Evolutionary conservation across 2,888 invertebrate species (phyloP), one percentile per base, ranked within the genome.

Genomic region (Phortica magna): DNA sequence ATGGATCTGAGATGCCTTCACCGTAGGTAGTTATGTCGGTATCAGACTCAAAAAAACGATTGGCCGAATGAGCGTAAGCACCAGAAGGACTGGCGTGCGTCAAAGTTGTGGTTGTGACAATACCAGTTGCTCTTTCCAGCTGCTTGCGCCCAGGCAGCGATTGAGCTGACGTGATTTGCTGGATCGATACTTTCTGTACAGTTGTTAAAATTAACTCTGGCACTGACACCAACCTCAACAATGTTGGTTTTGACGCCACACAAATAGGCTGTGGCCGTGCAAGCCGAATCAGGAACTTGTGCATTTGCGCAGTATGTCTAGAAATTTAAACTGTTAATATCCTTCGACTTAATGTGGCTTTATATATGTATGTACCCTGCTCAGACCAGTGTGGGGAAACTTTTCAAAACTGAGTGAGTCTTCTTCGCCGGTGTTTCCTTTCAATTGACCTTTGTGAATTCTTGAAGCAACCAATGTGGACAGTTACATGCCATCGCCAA

Each of bases 61-160:
- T 93, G 0, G 95, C 94, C 0, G 93, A 93, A 80, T 94, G 94
- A 0, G 94, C 94, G 84, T 93, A 94, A 83, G 93, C 91, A 0
- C 93, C 94, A 0, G 95, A 94, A 0, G 96, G 96, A 1, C 96
- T 95, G 0, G 96, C 97, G 88, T 97, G 96, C 0, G 96, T 96
- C 0, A 97, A 93, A 9, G 95, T 92, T 0, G 96, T 95, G 0
- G 96, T 96, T 0, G 97, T 97, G 0, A 97, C 96, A 7, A 95
- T 82, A 0, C 95, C 95, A 83, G 93, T 80, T 0, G 92, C 91
- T n/a, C 87, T 94, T 95, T 0, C 94, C 94, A 10, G 93, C 93
- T 1, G 79, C 77, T 85, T 96, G 93, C 0, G 96, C 95, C 94
- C 95, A 95, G 42, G 93, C 92, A 0, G 94, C 94, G n/a, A 96